These are phyloP conservation scores for Calidris pugnax DNA, from an alignment of 2,113 vertebrate genomes.

Conservation along the genomic window DNA sequence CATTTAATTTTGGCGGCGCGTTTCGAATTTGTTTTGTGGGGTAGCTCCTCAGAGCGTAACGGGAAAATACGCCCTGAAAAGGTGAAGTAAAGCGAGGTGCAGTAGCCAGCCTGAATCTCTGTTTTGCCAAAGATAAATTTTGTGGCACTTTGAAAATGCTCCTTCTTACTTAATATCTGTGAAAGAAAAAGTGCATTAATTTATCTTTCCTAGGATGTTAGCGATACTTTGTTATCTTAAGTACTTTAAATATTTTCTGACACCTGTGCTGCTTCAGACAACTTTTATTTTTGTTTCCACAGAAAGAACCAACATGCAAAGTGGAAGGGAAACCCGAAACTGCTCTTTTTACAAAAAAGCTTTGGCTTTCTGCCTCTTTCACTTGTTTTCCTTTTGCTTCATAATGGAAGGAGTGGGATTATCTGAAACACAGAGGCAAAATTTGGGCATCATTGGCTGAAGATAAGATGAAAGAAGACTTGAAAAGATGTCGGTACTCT, in stretches of 20 bases:
- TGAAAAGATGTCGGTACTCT: background rate
- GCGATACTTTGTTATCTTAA: background rate
- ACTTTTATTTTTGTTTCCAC: conserved; percentile 44
- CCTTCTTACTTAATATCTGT: background rate
- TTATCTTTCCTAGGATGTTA: background rate
- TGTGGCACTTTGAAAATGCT: background rate
- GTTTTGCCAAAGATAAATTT: background rate
- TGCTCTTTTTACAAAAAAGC: background rate
- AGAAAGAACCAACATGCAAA: conserved; percentile 57
- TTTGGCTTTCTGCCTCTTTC: background rate
- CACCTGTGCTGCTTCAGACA: conserved; percentile 13
- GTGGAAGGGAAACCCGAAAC: conserved; percentile 38
- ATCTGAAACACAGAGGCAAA: background rate
- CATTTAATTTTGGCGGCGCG: accelerated
- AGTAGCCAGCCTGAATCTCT: background rate
- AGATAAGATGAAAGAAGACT: conserved; percentile 25
- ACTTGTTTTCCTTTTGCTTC: conserved; percentile 30
- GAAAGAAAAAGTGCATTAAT: background rate
- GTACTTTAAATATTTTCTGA: background rate
- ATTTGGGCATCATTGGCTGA: background rate
- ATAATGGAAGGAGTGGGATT: conserved; percentile 26
- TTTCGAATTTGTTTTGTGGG: accelerated
- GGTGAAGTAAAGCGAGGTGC: no score
- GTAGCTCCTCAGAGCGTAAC: accelerated
- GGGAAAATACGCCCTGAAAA: background rate